phyloP scores from a whole-genome alignment of 2,113 vertebrate species.

The Conger conger region DNA sequence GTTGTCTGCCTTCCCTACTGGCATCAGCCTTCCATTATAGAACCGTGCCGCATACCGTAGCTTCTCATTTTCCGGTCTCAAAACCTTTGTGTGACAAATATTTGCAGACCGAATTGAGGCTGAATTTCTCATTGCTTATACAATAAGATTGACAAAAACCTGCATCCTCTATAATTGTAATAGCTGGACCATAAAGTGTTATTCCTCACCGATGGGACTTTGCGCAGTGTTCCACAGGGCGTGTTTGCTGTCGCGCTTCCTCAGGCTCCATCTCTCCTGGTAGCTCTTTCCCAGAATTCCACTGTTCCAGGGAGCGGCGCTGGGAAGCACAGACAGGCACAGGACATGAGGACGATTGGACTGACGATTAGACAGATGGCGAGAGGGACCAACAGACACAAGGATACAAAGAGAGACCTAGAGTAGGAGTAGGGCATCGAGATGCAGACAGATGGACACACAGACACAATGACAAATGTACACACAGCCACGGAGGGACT shows the following conservation, averaged over 20 bases:
- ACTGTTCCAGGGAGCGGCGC: slow-evolving; percentile 37
- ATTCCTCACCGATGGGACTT: slow-evolving; percentile 54
- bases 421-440: too few relatives aligned
- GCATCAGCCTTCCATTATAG: neutral
- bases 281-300: slow-evolving; percentile 48
- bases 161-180: neutral
- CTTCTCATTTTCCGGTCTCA: too few relatives aligned
- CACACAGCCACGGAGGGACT: too few relatives aligned
- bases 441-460: too few relatives aligned
- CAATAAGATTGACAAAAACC: neutral
- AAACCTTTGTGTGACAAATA: too few relatives aligned
- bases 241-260: slow-evolving; percentile 47
- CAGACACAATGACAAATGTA: too few relatives aligned
- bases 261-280: slow-evolving; percentile 43
- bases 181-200: neutral
- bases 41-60: neutral
- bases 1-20: neutral
- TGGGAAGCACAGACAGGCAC: slow-evolving; percentile 6
- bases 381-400: too few relatives aligned
- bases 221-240: slow-evolving; percentile 31
- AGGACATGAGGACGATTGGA: neutral
- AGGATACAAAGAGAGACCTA: too few relatives aligned
- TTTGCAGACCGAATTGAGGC: too few relatives aligned
- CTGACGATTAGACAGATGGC: too few relatives aligned
- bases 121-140: neutral